Evolutionary conservation across 2,797 vertebrate genomes (phyloP).

Genomic region (Kryptolebias ocellatus): DNA sequence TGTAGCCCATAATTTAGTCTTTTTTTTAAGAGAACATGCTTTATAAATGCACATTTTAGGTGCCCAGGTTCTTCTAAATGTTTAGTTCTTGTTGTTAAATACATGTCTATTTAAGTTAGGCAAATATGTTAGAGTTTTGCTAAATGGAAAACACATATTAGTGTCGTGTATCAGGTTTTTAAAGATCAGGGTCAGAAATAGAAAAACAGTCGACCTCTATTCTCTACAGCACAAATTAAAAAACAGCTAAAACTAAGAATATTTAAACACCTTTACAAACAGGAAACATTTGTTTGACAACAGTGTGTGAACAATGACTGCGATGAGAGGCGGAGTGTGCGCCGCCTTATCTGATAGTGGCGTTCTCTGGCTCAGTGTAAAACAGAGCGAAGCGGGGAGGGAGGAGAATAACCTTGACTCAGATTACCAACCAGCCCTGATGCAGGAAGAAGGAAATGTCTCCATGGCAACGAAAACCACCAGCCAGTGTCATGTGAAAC

Average conservation of each 20-base stretch:
- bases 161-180: too few species aligned
- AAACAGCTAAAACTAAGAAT: slow-evolving; percentile 31
- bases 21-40: too few species aligned
- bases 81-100: too few species aligned
- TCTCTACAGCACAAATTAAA: not conserved
- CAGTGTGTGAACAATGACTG: slow-evolving; percentile 34
- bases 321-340: slow-evolving; percentile 57
- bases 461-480: slow-evolving; percentile 91
- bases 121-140: too few species aligned
- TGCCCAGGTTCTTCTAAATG: too few species aligned
- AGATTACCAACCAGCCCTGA: slow-evolving; percentile 84
- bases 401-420: slow-evolving; percentile 87
- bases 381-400: slow-evolving; percentile 58
- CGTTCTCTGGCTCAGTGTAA: slow-evolving; percentile 65
- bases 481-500: slow-evolving; percentile 89
- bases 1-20: too few species aligned
- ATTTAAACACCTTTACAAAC: slow-evolving; percentile 43
- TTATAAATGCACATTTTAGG: too few species aligned
- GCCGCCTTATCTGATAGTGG: slow-evolving; percentile 73
- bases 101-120: too few species aligned
- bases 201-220: not conserved
- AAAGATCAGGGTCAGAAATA: too few species aligned
- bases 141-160: too few species aligned
- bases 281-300: slow-evolving; percentile 35
- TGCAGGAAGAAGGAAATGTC: slow-evolving; percentile 90